Evolutionary conservation across 2,888 invertebrate species (phyloP).

Genomic region (Tipula unca): DNA sequence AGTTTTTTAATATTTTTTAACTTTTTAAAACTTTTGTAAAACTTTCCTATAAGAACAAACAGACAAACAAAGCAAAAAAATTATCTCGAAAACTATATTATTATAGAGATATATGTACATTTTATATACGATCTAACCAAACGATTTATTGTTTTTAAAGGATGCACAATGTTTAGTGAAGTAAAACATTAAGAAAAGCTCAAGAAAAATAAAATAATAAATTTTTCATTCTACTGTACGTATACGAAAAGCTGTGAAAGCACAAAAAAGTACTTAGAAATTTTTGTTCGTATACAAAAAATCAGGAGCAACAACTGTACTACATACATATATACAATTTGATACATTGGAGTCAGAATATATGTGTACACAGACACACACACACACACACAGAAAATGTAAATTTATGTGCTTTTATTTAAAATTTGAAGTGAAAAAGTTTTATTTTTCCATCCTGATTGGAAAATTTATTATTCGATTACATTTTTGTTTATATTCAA

Average conservation of each 20-base stretch:
- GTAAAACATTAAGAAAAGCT: background rate
- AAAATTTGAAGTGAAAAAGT: background rate
- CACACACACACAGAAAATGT: background rate
- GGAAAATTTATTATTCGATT: conserved; percentile 14
- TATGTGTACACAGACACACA: background rate
- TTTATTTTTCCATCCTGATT: background rate
- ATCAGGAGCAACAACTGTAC: too few species aligned
- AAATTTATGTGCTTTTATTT: background rate
- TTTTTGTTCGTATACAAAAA: too few species aligned
- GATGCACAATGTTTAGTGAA: conserved; percentile 8
- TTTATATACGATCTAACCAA: background rate
- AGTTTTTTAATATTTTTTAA: background rate
- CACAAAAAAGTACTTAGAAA: background rate
- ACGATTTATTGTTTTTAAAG: background rate
- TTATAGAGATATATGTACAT: background rate
- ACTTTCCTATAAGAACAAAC: background rate
- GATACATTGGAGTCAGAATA: background rate
- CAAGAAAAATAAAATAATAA: too few species aligned
- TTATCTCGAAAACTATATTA: background rate
- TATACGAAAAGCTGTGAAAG: background rate
- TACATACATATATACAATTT: background rate
- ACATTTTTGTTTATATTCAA: background rate
- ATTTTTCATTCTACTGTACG: background rate
- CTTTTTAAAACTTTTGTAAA: background rate
- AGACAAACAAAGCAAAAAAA: background rate